Conservation (phyloP, 1,140 invertebrate genomes). For the Condylostylus longicornis region DNA sequence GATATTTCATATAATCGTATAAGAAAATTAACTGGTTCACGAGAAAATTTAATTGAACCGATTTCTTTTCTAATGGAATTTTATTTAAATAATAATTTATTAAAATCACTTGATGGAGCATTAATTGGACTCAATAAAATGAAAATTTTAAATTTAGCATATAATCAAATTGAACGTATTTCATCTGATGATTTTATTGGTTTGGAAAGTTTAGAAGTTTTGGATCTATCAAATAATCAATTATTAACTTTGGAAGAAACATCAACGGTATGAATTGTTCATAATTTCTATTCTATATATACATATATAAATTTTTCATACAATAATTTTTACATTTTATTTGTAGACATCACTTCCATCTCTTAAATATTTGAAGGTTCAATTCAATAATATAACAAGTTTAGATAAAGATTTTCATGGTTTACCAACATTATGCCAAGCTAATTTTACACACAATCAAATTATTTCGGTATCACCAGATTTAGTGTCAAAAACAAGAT, state of each 20-base stretch:
- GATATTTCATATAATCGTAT: conserved; percentile 65
- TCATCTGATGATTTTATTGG: conserved; percentile 57
- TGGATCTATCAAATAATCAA: conserved; percentile 63
- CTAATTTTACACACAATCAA: conserved; percentile 58
- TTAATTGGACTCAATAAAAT: conserved; percentile 55
- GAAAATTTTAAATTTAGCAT: conserved; percentile 51
- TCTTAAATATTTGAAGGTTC: conserved; percentile 55
- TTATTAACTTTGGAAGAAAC: conserved; percentile 59
- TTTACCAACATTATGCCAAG: conserved; percentile 56
- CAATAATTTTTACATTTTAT: background rate
- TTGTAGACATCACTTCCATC: conserved; percentile 56
- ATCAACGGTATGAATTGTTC: conserved; percentile 45
- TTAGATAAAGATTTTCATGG: conserved; percentile 65
- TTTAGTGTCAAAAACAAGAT: conserved; percentile 59
- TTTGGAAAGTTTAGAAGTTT: conserved; percentile 47
- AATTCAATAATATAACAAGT: conserved; percentile 52
- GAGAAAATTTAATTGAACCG: conserved; percentile 57
- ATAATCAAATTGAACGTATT: conserved; percentile 54
- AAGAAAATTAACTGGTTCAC: conserved; percentile 43
- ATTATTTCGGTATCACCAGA: conserved; percentile 53
- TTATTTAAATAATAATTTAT: conserved; percentile 52
- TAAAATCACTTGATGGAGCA: conserved; percentile 52
- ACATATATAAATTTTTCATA: background rate
- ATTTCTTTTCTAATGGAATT: conserved; percentile 52
- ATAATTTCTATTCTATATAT: background rate